Evolutionary conservation across 2,797 vertebrate genomes (phyloP), one percentile per base, ranked within the genome.

Genomic region (Agapornis canus): DNA sequence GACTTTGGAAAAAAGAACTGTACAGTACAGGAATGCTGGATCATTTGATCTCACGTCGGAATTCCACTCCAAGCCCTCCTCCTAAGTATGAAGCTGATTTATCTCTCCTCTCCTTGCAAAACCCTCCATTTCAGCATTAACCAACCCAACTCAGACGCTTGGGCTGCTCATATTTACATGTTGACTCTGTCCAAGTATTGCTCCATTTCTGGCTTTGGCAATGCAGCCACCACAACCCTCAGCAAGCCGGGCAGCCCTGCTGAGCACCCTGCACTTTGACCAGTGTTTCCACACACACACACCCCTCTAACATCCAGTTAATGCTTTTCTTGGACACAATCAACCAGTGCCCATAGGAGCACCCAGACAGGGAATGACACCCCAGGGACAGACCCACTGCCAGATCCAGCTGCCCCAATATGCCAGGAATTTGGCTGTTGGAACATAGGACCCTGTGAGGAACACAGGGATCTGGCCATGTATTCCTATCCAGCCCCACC

Each of bases 41-140:
- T 64, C 25, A 27, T 63, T 77, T 78, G 76, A 61, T 49, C 47
- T 4, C 10, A 5, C 22, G 6, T 27, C 86, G 63, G 59, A 92
- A 89, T 81, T 47, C 29, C 20, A 35, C 43, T 51, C 42, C 40
- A 47, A 82, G 52, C 32, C 13, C 26, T 84, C 66, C 75, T 83
- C 51, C 72, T 65, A 80, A 88, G 75, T 3, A 8, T 39, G 26
- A 60, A 78, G 51, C 19, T 47, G 76, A 61, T 76, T 91, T 95
- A 69, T 92, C 92, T 87, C 76, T 63, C 90, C 92, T 87, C 76
- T 63, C 90, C 90, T 96, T 94, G 79, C 95, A 95, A 95, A 92
- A 82, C 47, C 45, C 27, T 91, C 32, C 11, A 32, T 69, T 93
- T 91, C 64, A 91, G 76, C 68, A 76, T 71, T 72, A 91, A 82